Evolutionary conservation across 2,888 invertebrate species (phyloP).

Genomic region (Cecidostiba fungosa): DNA sequence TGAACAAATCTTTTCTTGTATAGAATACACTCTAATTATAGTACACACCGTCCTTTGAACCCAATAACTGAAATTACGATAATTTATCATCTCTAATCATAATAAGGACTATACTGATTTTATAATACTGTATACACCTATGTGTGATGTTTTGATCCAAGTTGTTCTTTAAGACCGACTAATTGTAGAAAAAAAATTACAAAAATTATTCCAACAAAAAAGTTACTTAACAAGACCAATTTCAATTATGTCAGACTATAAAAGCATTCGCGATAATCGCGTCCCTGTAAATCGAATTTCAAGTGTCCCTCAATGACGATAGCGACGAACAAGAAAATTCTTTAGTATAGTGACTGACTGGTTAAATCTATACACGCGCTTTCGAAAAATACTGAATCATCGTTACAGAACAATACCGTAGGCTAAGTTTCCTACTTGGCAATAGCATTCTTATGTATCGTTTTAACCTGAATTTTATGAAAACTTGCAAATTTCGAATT

Average conservation of each 20-base stretch:
- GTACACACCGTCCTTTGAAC: background rate
- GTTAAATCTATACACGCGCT: background rate
- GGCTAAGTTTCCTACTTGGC: slow-evolving; percentile 11
- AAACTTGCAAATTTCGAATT: background rate
- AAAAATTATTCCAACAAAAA: background rate
- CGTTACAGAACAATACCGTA: slow-evolving; percentile 15
- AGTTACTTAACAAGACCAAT: background rate
- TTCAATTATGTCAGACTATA: background rate
- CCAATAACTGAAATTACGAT: background rate
- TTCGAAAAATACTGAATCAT: slow-evolving; percentile 60
- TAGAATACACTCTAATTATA: no score
- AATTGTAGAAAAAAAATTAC: no score
- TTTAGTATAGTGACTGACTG: background rate
- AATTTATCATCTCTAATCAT: background rate
- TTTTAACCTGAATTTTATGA: background rate
- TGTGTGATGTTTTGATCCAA: no score
- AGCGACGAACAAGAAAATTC: slow-evolving; percentile 17
- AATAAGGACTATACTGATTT: background rate
- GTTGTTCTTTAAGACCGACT: no score
- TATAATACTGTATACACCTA: no score
- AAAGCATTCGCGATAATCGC: background rate
- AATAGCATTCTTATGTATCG: background rate
- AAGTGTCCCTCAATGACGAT: background rate
- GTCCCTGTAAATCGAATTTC: background rate
- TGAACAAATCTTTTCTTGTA: background rate